Evolutionary conservation across 2,888 invertebrate species (phyloP), one percentile per base, ranked within the genome.

Genomic region (Athalia cordata): DNA sequence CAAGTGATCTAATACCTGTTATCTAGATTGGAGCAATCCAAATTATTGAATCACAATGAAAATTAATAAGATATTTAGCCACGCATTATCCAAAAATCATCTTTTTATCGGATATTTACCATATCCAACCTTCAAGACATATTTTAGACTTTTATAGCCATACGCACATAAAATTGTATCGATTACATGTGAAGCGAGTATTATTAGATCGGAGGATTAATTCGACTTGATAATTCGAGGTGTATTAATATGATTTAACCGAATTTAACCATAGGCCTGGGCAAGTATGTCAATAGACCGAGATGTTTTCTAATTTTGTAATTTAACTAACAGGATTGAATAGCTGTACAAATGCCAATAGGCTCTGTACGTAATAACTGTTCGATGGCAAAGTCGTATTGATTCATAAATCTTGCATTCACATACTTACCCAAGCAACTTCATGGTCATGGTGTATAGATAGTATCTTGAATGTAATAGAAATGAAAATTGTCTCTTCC

Each of bases 361-460:
- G 68, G 68, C 68, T 68, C 52, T 72, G 72, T 47, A 59, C 57
- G 57, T 59, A 72, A 72, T 72, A n/a, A 72, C 59, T 72, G 47
- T 47, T 57, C 11, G 49, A 72, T 59, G 7, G 47, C 8, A 45
- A 70, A 29, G 45, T 55, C 13, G 70, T 55, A 55, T 50, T 13
- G 49, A 55, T 55, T 5, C 29, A 15, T 6, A 29, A 55, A 8
- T 68, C n/a, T 49, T 50, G 67, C 15, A 67, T 50, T 50, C 50
- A n/a, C 49, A 50, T 11, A 68, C 29, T 15, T 29, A 43, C 43
- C 55, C 11, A n/a, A 68, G 43, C n/a, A 29, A 68, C 55, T 55
- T 11, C 29, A 29, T 29, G 29, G 55, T 68, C 52, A 45, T 70
- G 29, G 55, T 70, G 43, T 55, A 70, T 70, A 57, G 68, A 55